Percentiles rank a stretch among this genome's conserved stretches.
Conservation (phyloP, 1,140 invertebrate genomes). For the Aphelenchoides fujianensis region DNA sequence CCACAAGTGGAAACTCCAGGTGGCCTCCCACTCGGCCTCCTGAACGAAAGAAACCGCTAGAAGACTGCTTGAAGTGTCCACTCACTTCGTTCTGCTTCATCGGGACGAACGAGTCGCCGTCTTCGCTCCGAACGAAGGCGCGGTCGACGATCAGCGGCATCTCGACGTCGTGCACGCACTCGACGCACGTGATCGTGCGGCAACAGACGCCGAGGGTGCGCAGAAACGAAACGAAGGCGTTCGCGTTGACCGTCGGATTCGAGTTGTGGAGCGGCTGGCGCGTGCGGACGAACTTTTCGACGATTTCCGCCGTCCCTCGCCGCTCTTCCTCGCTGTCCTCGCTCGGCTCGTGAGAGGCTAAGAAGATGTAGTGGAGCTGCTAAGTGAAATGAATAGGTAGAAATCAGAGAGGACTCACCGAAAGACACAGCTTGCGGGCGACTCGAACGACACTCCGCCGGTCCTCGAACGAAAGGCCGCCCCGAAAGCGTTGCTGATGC, state of each 20-base stretch:
- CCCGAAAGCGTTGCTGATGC: neutral
- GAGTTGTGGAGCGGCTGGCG: neutral
- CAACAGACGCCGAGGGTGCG: conserved; percentile 8
- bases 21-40: neutral
- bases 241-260: neutral
- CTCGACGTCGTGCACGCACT: neutral
- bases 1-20: neutral
- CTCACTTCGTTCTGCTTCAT: conserved; percentile 7
- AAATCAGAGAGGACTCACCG: conserved; percentile 9
- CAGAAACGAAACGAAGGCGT: neutral
- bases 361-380: conserved; percentile 5
- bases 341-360: neutral
- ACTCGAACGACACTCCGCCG: conserved; percentile 9
- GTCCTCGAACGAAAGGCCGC: conserved; percentile 3
- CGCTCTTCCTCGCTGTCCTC: neutral
- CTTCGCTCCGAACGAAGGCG: neutral
- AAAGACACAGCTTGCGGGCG: conserved; percentile 5
- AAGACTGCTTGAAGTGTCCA: neutral
- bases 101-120: neutral
- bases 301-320: neutral
- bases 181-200: neutral
- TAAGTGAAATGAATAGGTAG: neutral
- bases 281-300: neutral
- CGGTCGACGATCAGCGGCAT: neutral
- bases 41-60: neutral